These are phyloP conservation scores for Alces alces DNA, from an alignment of 2,113 vertebrate genomes.

Conservation along the genomic window DNA sequence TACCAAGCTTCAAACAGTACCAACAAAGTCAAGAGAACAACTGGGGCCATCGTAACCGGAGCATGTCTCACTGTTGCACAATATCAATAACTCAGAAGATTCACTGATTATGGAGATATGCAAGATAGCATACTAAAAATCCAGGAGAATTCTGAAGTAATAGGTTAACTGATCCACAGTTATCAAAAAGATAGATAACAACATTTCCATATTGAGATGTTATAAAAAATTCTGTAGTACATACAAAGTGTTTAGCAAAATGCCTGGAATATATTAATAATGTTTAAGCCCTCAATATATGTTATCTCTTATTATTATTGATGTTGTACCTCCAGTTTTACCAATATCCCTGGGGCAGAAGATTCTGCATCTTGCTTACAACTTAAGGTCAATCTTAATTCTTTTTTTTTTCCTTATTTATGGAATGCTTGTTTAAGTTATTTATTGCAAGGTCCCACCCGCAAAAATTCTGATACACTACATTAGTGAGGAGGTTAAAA, in stretches of 20 bases:
- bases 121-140: background rate
- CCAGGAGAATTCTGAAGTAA: background rate
- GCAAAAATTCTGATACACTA: background rate
- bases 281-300: background rate
- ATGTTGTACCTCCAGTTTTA: background rate
- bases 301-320: background rate
- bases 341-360: background rate
- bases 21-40: conserved; percentile 25
- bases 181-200: conserved; percentile 6
- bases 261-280: background rate
- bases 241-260: conserved; percentile 3
- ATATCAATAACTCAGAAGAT: conserved; percentile 20
- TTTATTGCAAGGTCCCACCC: background rate
- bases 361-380: background rate
- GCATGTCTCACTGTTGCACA: background rate
- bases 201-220: background rate
- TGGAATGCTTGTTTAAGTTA: background rate
- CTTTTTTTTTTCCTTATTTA: background rate
- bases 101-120: background rate
- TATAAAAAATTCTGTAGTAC: background rate
- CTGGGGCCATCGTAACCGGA: background rate
- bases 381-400: background rate
- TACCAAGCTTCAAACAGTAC: background rate
- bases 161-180: background rate
- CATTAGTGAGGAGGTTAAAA: background rate